These are phyloP conservation scores for Centropristis striata DNA, from an alignment of 2,113 vertebrate genomes.

Conservation along the genomic window DNA sequence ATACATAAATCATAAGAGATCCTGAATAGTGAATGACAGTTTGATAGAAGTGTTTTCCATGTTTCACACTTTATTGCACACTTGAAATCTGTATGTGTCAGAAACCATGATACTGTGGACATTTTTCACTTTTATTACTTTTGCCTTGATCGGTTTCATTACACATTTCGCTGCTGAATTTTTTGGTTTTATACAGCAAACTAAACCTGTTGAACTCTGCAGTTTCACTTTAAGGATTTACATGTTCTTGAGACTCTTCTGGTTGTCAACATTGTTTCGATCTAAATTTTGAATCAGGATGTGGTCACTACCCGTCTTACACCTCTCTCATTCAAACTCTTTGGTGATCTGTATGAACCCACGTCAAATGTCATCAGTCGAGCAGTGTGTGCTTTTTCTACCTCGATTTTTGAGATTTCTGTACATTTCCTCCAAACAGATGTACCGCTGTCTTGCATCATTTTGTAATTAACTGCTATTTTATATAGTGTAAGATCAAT, in stretches of 20 bases:
- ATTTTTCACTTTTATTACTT: slow-evolving; percentile 31
- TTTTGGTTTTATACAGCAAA: background rate
- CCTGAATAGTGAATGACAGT: slow-evolving; percentile 19
- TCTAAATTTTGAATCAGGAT: slow-evolving; percentile 30
- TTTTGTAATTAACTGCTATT: slow-evolving; percentile 71
- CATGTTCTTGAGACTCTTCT: slow-evolving; percentile 25
- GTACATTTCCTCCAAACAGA: slow-evolving; percentile 59
- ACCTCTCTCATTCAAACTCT: slow-evolving; percentile 28
- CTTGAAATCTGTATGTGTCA: slow-evolving; percentile 20
- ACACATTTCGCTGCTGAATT: slow-evolving; percentile 25
- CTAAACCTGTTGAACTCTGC: slow-evolving; percentile 22
- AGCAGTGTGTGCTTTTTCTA: slow-evolving; percentile 80
- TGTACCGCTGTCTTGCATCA: slow-evolving; percentile 49
- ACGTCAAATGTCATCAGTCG: slow-evolving; percentile 58
- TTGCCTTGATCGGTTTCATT: slow-evolving; percentile 20
- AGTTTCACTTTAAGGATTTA: slow-evolving; percentile 25
- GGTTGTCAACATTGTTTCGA: slow-evolving; percentile 20
- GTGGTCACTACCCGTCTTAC: slow-evolving; percentile 19
- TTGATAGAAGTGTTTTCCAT: slow-evolving; percentile 19
- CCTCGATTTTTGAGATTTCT: slow-evolving; percentile 76
- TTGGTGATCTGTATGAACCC: slow-evolving; percentile 33
- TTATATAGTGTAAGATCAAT: slow-evolving; percentile 61
- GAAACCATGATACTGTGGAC: slow-evolving; percentile 42
- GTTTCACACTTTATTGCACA: slow-evolving; percentile 34
- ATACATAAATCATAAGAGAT: slow-evolving; percentile 30